Evolutionary conservation across 2,888 invertebrate genomes (phyloP).

Genomic region (Argynnis bischoffii): DNA sequence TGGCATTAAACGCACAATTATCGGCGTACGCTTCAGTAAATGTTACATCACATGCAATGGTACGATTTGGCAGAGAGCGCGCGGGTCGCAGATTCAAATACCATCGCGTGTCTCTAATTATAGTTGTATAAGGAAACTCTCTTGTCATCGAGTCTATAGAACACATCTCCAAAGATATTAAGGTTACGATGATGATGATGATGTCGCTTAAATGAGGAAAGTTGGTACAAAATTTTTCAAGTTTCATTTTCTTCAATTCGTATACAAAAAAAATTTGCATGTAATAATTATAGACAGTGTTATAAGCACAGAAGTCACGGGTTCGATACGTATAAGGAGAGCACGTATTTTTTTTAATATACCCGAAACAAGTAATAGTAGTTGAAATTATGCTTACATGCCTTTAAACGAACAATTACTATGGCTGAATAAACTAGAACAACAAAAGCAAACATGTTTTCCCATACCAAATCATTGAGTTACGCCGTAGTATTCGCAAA

Average conservation of each 20-base stretch:
- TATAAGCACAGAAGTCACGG: too few relatives aligned
- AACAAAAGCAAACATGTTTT: not conserved
- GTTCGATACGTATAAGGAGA: too few relatives aligned
- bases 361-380: too few relatives aligned
- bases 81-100: constrained; percentile 13
- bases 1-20: constrained; percentile 8
- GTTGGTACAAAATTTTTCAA: not conserved
- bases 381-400: too few relatives aligned
- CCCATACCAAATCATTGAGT: constrained; percentile 7
- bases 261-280: too few relatives aligned
- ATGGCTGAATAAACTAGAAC: not conserved
- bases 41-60: constrained; percentile 12
- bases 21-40: not conserved
- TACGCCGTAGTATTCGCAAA: constrained; percentile 16
- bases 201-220: not conserved
- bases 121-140: constrained; percentile 12
- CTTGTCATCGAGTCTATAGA: not conserved
- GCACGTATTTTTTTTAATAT: too few relatives aligned
- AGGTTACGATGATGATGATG: not conserved
- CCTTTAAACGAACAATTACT: too few relatives aligned
- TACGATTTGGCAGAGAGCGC: constrained; percentile 3
- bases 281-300: too few relatives aligned
- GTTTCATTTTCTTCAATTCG: not conserved
- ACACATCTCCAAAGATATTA: constrained; percentile 8
- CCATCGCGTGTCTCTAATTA: constrained; percentile 12